Evolutionary conservation across 2,113 vertebrate species (phyloP).

Genomic region (Psilopogon haemacephalus): DNA sequence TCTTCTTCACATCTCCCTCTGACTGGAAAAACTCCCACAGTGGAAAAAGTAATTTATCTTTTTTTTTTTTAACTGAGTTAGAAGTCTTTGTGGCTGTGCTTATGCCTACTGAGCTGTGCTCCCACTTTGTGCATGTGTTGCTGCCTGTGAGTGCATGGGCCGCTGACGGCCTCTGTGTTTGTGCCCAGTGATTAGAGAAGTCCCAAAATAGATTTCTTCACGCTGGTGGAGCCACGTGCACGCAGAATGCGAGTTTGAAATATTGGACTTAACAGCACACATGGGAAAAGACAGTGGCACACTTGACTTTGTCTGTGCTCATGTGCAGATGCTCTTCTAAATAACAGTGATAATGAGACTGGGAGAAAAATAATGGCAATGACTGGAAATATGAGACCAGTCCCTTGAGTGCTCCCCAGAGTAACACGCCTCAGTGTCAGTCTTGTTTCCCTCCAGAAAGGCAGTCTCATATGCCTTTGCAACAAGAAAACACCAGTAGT

Average conservation of each 20-base stretch:
- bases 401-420: background rate
- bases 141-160: background rate
- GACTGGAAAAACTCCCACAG: background rate
- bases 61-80: background rate
- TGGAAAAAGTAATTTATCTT: background rate
- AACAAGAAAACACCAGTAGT: background rate
- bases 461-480: background rate
- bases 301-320: background rate
- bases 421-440: background rate
- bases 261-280: background rate
- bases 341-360: background rate
- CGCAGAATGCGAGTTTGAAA: background rate
- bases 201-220: background rate
- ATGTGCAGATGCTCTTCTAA: conserved; percentile 8
- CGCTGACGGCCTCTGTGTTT: background rate
- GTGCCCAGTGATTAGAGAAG: background rate
- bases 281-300: background rate
- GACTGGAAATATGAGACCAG: background rate
- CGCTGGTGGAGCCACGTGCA: background rate
- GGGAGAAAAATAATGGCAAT: background rate
- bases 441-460: background rate
- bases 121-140: background rate
- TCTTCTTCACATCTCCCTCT: background rate
- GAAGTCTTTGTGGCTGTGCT: background rate
- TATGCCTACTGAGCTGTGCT: background rate